Base-by-base conservation (phyloP, 2,888 invertebrate genomes). In the Hybos culiciformis region DNA sequence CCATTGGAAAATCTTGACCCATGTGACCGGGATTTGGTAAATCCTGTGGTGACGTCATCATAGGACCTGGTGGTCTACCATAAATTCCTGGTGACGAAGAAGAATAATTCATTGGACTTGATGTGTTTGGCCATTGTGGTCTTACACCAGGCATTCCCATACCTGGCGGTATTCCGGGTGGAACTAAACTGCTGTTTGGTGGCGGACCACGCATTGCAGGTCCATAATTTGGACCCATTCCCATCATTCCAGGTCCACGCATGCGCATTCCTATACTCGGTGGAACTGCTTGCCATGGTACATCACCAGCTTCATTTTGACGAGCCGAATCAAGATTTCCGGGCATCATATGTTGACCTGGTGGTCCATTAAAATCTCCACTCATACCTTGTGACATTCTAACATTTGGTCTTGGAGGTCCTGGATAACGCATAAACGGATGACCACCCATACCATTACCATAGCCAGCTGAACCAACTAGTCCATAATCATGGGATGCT, bases 401-500 rank as follows among this genome's bases (percentile, higher is more conserved):
- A 41, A 90, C 87, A 15, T 84, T 83, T 37, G 85, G 83, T 56
- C 90, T 68, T 1, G 90, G 90, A 44, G 83, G 83, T 31, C 83
- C 83, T 50, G 87, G 85, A 70, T 87, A 91, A 70, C 90, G 76
- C 80, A 91, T 87, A 57, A 82, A 32, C 2, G 32, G 32, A 17
- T 49, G 80, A 59, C 69, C 72, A 61, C 77, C 72, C 76, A 80
- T 78, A 76, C 79, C 79, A 68, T 70, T 84, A 72, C 73, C 78
- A 75, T 62, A 17, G 3, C 32, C 32, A 15, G 7, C 32, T 15
- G 32, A 17, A 32, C 17, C 17, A 32, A 32, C 12, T 8, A 82
- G 71, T 70, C 75, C 85, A 71, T 92, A 93, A 70, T 94, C 94
- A 68, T 94, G 93, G 72, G 94, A 94, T 55, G 93, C 92, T 74